A percentile compares a stretch with the other conserved stretches of the same genome.
Conservation (phyloP, 2,888 invertebrate species). For the Platynereis dumerilii region DNA sequence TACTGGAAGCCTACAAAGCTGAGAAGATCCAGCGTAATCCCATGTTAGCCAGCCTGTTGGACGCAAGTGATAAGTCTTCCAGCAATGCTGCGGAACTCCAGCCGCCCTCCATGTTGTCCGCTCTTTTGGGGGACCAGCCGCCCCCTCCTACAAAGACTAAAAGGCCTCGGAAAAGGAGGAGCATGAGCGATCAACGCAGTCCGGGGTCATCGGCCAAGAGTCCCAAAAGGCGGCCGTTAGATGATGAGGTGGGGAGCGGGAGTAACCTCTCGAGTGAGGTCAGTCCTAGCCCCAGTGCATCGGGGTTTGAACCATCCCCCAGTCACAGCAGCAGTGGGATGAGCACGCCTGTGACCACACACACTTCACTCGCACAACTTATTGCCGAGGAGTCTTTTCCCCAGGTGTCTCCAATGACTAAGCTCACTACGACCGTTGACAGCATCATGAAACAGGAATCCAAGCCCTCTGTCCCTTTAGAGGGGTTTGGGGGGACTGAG, state of each 20-base stretch:
- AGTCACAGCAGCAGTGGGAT: background rate
- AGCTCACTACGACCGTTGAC: conserved; percentile 35
- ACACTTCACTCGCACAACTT: conserved; percentile 53
- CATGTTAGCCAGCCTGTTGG: conserved; percentile 55
- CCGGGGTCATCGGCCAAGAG: conserved; percentile 53
- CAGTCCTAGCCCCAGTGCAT: background rate
- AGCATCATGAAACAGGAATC: conserved; percentile 37
- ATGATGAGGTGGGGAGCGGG: conserved; percentile 14
- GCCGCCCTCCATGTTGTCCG: conserved; percentile 51
- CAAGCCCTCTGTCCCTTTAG: conserved; percentile 10
- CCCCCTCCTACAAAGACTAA: conserved; percentile 24
- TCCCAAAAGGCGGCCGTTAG: conserved; percentile 56
- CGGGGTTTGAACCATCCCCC: background rate
- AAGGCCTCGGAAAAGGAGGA: conserved; percentile 39
- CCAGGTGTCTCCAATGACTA: conserved; percentile 36
- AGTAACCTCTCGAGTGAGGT: background rate
- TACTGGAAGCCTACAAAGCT: conserved; percentile 2
- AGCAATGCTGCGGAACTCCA: conserved; percentile 40
- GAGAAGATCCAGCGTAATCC: conserved; percentile 50
- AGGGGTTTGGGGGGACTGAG: background rate
- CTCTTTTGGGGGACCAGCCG: conserved; percentile 50
- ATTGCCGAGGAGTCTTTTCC: conserved; percentile 38
- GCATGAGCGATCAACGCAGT: conserved; percentile 45
- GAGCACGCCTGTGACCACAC: background rate
- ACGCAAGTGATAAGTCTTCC: conserved; percentile 46